Conservation (phyloP, 1,140 invertebrate genomes). For the Drosophila sechellia region DNA sequence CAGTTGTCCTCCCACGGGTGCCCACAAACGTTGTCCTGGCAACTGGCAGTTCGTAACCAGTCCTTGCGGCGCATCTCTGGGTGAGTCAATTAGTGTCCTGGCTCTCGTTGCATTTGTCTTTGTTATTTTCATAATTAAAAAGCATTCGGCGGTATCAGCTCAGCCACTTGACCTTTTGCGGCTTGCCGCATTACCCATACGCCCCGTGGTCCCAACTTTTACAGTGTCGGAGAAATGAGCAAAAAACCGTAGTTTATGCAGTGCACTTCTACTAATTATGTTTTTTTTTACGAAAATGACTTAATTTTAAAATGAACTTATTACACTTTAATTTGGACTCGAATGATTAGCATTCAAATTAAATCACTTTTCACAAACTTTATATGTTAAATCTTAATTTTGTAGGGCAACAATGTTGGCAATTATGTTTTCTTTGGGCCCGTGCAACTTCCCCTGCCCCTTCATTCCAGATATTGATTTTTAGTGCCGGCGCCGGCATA, state of each 20-base stretch:
- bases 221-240: not conserved
- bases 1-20: not conserved
- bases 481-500: slow-evolving; percentile 45
- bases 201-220: not conserved
- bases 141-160: slow-evolving; percentile 11
- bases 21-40: slow-evolving; percentile 51
- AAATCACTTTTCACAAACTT: too few species aligned
- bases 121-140: slow-evolving; percentile 53
- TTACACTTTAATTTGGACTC: too few species aligned
- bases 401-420: not conserved
- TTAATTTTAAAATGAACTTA: too few species aligned
- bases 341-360: too few species aligned
- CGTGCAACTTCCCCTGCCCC: slow-evolving; percentile 4
- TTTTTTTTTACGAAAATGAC: too few species aligned
- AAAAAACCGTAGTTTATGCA: not conserved
- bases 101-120: slow-evolving; percentile 11
- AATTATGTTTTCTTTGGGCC: slow-evolving; percentile 2
- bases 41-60: slow-evolving; percentile 19
- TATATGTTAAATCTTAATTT: too few species aligned
- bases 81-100: slow-evolving; percentile 27
- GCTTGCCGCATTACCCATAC: slow-evolving; percentile 9
- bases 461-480: slow-evolving; percentile 55
- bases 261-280: not conserved
- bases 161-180: slow-evolving; percentile 36
- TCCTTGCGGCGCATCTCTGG: slow-evolving; percentile 21